Percentiles rank a stretch among this genome's conserved stretches.
Conservation (phyloP, 2,888 invertebrate genomes). For the Empis livida region DNA sequence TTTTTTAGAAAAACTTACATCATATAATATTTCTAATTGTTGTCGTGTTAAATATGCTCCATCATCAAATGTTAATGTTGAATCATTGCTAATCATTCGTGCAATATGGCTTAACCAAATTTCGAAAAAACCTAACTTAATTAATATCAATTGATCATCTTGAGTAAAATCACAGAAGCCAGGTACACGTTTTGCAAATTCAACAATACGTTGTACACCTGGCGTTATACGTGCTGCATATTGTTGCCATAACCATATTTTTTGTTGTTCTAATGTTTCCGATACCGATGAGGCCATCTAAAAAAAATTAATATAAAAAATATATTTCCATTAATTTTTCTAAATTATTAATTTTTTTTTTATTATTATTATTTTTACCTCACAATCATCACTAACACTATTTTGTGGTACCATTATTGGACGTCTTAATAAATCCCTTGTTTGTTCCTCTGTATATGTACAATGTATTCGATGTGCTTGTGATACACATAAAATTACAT, state of each 20-base stretch:
- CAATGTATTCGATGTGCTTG: slow-evolving; percentile 81
- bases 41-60: slow-evolving; percentile 70
- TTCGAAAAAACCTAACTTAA: slow-evolving; percentile 94
- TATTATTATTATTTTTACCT: slow-evolving; percentile 7
- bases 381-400: slow-evolving; percentile 24
- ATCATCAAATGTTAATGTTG: slow-evolving; percentile 77
- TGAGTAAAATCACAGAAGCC: slow-evolving; percentile 83
- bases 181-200: slow-evolving; percentile 90
- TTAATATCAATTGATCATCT: slow-evolving; percentile 92
- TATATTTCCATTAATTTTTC: no score
- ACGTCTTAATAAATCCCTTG: slow-evolving; percentile 52
- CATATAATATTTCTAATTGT: slow-evolving; percentile 78
- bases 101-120: slow-evolving; percentile 85
- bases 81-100: slow-evolving; percentile 58
- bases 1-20: slow-evolving; percentile 59
- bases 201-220: slow-evolving; percentile 85
- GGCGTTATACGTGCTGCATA: slow-evolving; percentile 78
- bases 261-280: slow-evolving; percentile 56
- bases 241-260: slow-evolving; percentile 79
- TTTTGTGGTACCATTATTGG: slow-evolving; percentile 49
- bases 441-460: slow-evolving; percentile 76
- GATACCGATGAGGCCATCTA: slow-evolving; percentile 47
- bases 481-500: slow-evolving; percentile 64
- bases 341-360: no score
- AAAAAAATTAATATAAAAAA: no score